phyloP scores from a whole-genome alignment of 2,888 invertebrate species.

The Pheosia tremula region DNA sequence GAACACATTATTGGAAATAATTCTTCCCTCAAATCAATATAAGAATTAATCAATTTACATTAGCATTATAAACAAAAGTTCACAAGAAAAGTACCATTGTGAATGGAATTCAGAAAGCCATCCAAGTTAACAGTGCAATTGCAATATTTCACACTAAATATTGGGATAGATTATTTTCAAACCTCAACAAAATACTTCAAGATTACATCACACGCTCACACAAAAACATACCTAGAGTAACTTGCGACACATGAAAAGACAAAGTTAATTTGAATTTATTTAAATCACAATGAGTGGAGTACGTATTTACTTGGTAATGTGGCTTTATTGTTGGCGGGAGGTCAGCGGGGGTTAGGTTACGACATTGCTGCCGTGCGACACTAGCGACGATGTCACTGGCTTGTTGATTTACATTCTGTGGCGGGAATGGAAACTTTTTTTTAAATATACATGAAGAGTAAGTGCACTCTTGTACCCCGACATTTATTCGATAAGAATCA shows the following conservation, averaged over 20 bases:
- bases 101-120: neutral
- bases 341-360: conserved; percentile 72
- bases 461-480: too few species aligned
- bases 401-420: conserved; percentile 38
- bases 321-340: conserved; percentile 60
- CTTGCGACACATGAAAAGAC: conserved; percentile 59
- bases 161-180: conserved; percentile 7
- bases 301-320: conserved; percentile 76
- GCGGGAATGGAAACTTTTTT: conserved; percentile 2
- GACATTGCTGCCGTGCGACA: conserved; percentile 44
- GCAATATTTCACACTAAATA: neutral
- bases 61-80: too few species aligned
- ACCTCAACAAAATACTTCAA: conserved; percentile 37
- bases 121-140: neutral
- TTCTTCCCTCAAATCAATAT: too few species aligned
- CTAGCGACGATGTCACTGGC: conserved; percentile 23
- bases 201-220: conserved; percentile 54
- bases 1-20: too few species aligned
- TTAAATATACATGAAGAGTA: too few species aligned
- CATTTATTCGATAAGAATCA: too few species aligned
- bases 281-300: conserved; percentile 73
- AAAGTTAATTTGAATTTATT: conserved; percentile 76
- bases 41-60: too few species aligned
- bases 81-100: too few species aligned
- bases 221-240: conserved; percentile 40